A percentile compares a stretch with the other conserved stretches of the same genome.
Conservation (phyloP, 2,113 vertebrate genomes). For the Holacanthus passer region DNA sequence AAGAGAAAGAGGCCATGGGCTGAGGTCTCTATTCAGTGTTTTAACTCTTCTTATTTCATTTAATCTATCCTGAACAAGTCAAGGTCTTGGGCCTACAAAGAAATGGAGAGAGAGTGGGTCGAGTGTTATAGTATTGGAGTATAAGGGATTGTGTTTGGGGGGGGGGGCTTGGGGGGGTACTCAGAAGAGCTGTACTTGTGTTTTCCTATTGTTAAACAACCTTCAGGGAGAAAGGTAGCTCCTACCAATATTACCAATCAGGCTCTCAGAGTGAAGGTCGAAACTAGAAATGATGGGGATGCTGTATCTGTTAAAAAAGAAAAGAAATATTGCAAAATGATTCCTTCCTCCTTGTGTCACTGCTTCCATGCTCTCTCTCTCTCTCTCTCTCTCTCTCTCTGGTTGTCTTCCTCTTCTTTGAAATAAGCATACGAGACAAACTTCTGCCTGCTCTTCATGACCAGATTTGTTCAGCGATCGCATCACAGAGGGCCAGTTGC, state of each 20-base stretch:
- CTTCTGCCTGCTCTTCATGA: conserved; percentile 12
- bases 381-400: too few species aligned
- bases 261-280: conserved; percentile 34
- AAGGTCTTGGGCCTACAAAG: conserved; percentile 63
- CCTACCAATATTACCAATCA: conserved; percentile 59
- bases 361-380: too few species aligned
- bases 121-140: conserved; percentile 44
- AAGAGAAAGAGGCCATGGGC: conserved; percentile 29
- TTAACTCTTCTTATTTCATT: conserved; percentile 60
- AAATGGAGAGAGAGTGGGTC: conserved; percentile 35
- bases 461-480: conserved; percentile 20
- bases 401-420: neutral
- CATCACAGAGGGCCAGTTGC: conserved; percentile 12
- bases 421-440: conserved; percentile 29
- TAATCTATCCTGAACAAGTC: conserved; percentile 51
- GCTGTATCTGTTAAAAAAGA: conserved; percentile 11
- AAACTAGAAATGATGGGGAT: conserved; percentile 12
- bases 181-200: conserved; percentile 52
- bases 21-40: conserved; percentile 50
- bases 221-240: conserved; percentile 58
- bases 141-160: conserved; percentile 7
- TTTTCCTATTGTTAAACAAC: conserved; percentile 74
- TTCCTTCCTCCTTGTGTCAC: neutral
- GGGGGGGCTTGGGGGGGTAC: neutral
- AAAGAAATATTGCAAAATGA: neutral